A percentile compares a stretch with the other conserved stretches of the same genome.
Evolutionary conservation across 2,113 vertebrate genomes (phyloP).

Genomic region (Rhinoderma darwinii): DNA sequence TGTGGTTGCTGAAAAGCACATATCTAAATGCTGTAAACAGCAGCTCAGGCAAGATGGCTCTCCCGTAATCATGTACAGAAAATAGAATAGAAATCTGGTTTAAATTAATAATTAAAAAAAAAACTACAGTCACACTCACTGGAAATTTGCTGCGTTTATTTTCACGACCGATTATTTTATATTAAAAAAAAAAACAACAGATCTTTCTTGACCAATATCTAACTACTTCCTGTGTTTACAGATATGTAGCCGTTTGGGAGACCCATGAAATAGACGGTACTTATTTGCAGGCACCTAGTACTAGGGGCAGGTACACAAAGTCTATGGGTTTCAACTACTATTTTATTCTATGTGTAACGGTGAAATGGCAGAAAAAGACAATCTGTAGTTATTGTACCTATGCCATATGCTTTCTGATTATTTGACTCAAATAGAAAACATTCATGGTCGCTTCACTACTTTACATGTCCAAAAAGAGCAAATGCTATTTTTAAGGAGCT

Average conservation of each 20-base stretch:
- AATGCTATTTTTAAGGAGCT: slow-evolving; percentile 30
- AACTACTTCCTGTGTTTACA: no score
- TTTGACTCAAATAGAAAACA: neutral
- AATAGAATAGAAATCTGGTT: no score
- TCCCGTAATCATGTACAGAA: no score
- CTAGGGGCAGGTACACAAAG: no score
- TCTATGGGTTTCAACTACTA: neutral
- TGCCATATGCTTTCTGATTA: neutral
- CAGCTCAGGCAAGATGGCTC: no score
- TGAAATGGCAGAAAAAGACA: neutral
- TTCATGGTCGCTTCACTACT: neutral
- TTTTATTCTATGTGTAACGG: neutral
- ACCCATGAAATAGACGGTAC: no score
- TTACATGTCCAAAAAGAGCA: slow-evolving; percentile 11
- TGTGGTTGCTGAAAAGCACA: no score
- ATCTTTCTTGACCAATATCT: neutral
- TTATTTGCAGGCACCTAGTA: no score
- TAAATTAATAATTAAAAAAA: neutral
- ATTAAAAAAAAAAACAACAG: neutral
- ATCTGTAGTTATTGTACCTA: neutral
- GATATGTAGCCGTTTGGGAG: no score
- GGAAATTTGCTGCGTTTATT: neutral
- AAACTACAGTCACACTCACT: neutral
- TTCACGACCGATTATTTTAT: neutral
- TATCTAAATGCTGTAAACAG: no score